Evolutionary conservation across 1,140 invertebrate genomes (phyloP), one percentile per base, ranked within the genome.

Genomic region (Melitaea cinxia): DNA sequence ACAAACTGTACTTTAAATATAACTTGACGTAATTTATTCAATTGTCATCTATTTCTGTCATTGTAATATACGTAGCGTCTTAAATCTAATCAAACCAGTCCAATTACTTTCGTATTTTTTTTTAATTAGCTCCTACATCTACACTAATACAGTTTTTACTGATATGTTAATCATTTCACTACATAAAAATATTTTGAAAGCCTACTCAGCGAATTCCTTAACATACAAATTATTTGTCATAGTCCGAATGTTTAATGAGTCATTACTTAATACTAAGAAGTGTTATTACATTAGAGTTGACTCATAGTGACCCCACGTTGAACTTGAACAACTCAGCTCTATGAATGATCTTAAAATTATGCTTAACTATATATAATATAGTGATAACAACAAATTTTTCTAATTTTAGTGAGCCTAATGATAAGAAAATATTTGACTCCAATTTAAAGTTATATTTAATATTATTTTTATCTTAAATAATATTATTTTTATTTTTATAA

Each of bases 1-100:
- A 67, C 67, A 72, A 55, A 80, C 77, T 80, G 70, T 71, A 67
- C 71, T 73, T 52, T 60, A 57, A 69, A 76, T 82, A 75, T 81
- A 37, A 57, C 67, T 49, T 58, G 21, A 37, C 69, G 30, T 56
- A 42, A 72, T 56, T 83, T 77, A 73, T 54, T 65, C 70, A 50
- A 77, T 82, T 81, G 70, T 80, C 56, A 9, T 47, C 19, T 23
- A 61, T 2, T 26, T 12, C 24, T 50, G 24, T 45, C 42, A 28
- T 28, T 28, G 26, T 28, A 28, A 28, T 28, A 28, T 28, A 28
- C 24, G 6, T 26, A 4, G 6, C 24, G 2, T 26, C 24, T 26
- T 26, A 26, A 26, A 26, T 4, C 6, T 26, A 6, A 26, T 26
- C 2, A 4, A 2, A 26, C 6, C n/a, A n/a, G n/a, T n/a, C n/a